Evolutionary conservation across 2,113 vertebrate species (phyloP).

Genomic region (Sylvilagus bachmani): DNA sequence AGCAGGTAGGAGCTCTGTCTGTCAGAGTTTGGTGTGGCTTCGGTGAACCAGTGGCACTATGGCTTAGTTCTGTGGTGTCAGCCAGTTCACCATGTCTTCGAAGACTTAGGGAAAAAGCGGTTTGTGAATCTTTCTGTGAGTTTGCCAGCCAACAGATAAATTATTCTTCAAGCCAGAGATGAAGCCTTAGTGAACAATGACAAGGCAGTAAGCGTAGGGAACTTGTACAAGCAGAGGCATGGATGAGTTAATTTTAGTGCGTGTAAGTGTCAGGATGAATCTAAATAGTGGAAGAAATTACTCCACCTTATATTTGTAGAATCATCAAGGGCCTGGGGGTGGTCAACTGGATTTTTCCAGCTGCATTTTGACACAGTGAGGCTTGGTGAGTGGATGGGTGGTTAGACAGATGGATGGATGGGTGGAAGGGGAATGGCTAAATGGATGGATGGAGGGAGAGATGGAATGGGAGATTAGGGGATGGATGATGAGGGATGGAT

Average conservation of each 20-base stretch:
- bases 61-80: neutral
- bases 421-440: neutral
- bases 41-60: no score
- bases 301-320: slow-evolving; percentile 40
- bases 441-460: neutral
- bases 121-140: neutral
- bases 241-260: slow-evolving; percentile 6
- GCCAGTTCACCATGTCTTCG: neutral
- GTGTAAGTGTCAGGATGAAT: neutral
- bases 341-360: slow-evolving; percentile 45
- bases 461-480: neutral
- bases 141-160: slow-evolving; percentile 49
- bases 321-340: neutral
- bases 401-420: neutral
- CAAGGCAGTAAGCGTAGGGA: neutral
- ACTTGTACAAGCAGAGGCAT: neutral
- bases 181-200: slow-evolving; percentile 31
- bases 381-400: neutral
- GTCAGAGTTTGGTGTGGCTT: neutral
- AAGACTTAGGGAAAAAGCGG: neutral
- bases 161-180: slow-evolving; percentile 13
- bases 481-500: neutral
- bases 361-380: slow-evolving; percentile 38
- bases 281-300: slow-evolving; percentile 45
- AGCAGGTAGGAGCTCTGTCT: neutral